phyloP scores from a whole-genome alignment of 2,113 vertebrate species.

The Cephalophus harveyi region DNA sequence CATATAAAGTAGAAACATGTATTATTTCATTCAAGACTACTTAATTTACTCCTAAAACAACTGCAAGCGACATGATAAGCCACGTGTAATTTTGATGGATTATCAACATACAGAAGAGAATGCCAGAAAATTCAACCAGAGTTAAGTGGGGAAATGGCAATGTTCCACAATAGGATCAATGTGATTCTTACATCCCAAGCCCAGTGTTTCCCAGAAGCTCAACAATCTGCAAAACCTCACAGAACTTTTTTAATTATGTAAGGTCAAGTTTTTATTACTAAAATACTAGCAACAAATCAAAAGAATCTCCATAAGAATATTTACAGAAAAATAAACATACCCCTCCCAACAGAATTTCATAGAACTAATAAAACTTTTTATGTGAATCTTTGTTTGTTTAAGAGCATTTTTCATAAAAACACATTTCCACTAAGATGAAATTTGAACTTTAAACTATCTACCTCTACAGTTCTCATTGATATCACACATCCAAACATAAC shows the following conservation, averaged over 20 bases:
- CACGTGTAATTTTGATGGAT: constrained; percentile 23
- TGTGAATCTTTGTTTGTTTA: neutral
- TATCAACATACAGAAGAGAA: constrained; percentile 15
- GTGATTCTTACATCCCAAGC: neutral
- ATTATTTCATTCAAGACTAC: constrained; percentile 2
- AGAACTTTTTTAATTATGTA: neutral
- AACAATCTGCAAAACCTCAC: neutral
- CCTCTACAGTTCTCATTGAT: neutral
- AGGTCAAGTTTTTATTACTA: neutral
- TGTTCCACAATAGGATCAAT: neutral
- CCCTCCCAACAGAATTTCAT: neutral
- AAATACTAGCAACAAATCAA: constrained; percentile 41
- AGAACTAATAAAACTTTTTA: neutral
- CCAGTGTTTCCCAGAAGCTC: neutral
- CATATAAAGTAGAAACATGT: neutral
- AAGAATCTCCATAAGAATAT: constrained; percentile 11
- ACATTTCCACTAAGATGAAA: neutral
- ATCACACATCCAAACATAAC: neutral
- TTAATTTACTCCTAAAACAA: constrained; percentile 55
- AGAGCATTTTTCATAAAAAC: neutral
- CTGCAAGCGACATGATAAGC: constrained; percentile 19
- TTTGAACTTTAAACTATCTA: neutral
- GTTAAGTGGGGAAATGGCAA: constrained; percentile 1
- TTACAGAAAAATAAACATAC: neutral
- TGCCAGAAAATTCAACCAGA: neutral